These are phyloP conservation scores for Dynastes tityus DNA, from an alignment of 2,888 invertebrate genomes.

Conservation along the genomic window DNA sequence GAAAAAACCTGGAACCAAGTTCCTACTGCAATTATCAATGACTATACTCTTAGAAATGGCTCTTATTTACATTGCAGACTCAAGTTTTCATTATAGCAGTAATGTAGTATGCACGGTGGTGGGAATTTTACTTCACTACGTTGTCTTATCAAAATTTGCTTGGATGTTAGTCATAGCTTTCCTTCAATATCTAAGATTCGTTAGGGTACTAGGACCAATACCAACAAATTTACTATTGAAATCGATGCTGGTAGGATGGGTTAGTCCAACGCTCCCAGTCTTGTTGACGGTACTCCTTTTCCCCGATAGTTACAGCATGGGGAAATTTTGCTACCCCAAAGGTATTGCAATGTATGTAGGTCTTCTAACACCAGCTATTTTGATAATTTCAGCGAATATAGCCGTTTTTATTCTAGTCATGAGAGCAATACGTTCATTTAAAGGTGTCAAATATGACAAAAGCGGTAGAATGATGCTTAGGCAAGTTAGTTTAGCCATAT, in stretches of 20 bases:
- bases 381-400: constrained; percentile 74
- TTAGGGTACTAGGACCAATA: constrained; percentile 76
- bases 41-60: constrained; percentile 71
- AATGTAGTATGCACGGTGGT: constrained; percentile 73
- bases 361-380: constrained; percentile 73
- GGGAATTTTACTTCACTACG: constrained; percentile 78
- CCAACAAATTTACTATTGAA: constrained; percentile 77
- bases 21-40: constrained; percentile 74
- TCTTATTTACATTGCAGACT: constrained; percentile 66
- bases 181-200: constrained; percentile 79
- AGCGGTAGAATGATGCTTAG: constrained; percentile 72
- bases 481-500: constrained; percentile 74
- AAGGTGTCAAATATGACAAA: constrained; percentile 58
- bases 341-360: constrained; percentile 74
- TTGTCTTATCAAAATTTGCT: constrained; percentile 78
- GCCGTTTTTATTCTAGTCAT: constrained; percentile 75
- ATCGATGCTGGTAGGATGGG: constrained; percentile 78
- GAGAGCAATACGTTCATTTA: constrained; percentile 70
- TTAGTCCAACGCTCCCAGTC: constrained; percentile 73
- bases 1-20: constrained; percentile 76
- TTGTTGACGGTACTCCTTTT: constrained; percentile 71
- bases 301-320: constrained; percentile 71
- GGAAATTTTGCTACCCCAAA: constrained; percentile 74
- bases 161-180: constrained; percentile 84
- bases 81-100: constrained; percentile 60